Conservation (phyloP, 2,888 invertebrate species). For the Lysandra coridon region DNA sequence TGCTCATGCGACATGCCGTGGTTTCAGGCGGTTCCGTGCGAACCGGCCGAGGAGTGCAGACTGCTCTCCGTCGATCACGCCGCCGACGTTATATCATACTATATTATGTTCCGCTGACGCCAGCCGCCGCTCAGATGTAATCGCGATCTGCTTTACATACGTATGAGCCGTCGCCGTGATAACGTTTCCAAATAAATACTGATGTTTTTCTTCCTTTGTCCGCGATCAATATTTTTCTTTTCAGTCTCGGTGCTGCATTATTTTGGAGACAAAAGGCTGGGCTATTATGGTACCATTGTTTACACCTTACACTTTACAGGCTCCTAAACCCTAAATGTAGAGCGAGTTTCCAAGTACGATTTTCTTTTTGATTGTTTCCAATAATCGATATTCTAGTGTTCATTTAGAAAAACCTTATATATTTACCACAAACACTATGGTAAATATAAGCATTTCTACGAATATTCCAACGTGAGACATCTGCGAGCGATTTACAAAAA, state of each 20-base stretch:
- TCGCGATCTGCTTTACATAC: constrained; percentile 9
- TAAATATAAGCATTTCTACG: not conserved
- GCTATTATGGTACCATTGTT: not conserved
- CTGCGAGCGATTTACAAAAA: not conserved
- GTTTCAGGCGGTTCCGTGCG: not conserved
- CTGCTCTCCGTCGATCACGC: not conserved
- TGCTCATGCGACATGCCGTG: not conserved
- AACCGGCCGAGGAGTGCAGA: not conserved
- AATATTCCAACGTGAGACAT: not conserved
- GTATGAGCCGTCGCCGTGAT: not conserved
- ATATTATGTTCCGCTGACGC: not conserved
- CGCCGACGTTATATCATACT: not conserved
- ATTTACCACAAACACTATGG: too few species aligned
- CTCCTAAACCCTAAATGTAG: not conserved
- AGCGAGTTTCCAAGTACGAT: not conserved
- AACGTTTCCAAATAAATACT: not conserved
- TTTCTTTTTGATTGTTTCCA: too few species aligned
- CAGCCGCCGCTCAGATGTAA: not conserved
- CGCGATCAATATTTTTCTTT: not conserved
- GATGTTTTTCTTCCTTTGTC: constrained; percentile 5
- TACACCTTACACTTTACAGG: not conserved
- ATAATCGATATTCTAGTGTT: too few species aligned
- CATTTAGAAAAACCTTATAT: too few species aligned
- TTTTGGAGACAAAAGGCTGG: not conserved
- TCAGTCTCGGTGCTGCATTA: not conserved